Evolutionary conservation across 1,140 invertebrate species (phyloP), one percentile per base, ranked within the genome.

Genomic region (Gerris buenoi): DNA sequence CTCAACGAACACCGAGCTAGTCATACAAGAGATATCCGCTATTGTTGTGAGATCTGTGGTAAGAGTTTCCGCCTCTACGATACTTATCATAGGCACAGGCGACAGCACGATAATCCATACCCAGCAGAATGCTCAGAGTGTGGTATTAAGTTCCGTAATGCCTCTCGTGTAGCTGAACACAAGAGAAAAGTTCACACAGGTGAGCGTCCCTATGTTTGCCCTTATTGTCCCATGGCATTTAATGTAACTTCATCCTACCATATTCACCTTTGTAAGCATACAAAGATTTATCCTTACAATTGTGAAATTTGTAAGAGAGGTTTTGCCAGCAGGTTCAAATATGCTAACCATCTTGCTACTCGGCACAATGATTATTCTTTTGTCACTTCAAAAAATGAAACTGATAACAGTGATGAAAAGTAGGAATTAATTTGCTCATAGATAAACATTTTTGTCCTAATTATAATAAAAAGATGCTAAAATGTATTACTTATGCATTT

Each of bases 191-290:
- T 63, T 5, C 88, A 90, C 73, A 86, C 85, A 1, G 85, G 85
- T 0, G 86, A 89, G 70, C 79, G 86, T 2, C 86, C 88, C 1
- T 89, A 88, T 76, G 84, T 84, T 70, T 93, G 90, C 76, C 83
- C 84, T 70, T 82, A 85, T 70, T 93, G 90, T 75, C 81, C 85
- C 22, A 84, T 89, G 77, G 84, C 87, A 1, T 94, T 93, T 57
- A 58, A 67, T 29, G 67, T 71, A 10, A 65, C 67, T 25, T 65
- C 67, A n/a, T 70, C 72, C 22, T 65, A 68, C 2, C 72, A 71
- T 25, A 64, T 67, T 14, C 72, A 73, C 65, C 22, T 73, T 15
- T 70, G 71, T 57, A 25, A 72, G 27, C 72, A 73, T 58, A 73
- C 72, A 22, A 65, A 68, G 27, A 33, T 67, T 2, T 73, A 68